Conservation (phyloP, 1,140 invertebrate species). For the Zophobas morio region DNA sequence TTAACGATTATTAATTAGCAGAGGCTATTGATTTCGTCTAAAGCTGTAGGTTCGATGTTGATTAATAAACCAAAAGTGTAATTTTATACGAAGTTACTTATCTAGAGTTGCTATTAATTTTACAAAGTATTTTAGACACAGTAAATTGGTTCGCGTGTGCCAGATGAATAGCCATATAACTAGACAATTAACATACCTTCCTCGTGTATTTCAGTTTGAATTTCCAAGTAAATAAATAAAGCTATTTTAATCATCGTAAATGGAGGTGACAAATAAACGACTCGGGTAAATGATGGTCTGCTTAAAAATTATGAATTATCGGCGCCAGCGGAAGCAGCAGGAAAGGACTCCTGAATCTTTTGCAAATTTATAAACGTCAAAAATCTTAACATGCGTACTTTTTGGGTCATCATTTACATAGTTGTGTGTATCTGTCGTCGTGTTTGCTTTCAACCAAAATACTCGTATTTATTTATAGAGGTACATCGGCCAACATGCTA, state of each 20-base stretch:
- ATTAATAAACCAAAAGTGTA: constrained; percentile 21
- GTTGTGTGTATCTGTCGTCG: constrained; percentile 11
- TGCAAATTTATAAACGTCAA: constrained; percentile 33
- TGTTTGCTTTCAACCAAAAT: constrained; percentile 44
- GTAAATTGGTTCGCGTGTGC: not conserved
- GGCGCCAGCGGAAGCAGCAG: constrained; percentile 23
- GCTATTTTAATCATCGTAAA: constrained; percentile 15
- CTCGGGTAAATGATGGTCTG: constrained; percentile 25
- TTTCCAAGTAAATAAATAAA: constrained; percentile 20
- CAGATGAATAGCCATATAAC: constrained; percentile 21
- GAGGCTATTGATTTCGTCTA: constrained; percentile 18
- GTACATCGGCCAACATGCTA: constrained; percentile 2
- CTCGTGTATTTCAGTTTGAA: not conserved
- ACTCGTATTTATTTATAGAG: constrained; percentile 42
- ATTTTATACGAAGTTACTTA: not conserved
- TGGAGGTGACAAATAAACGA: constrained; percentile 16
- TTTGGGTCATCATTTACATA: constrained; percentile 34
- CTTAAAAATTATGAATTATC: constrained; percentile 37
- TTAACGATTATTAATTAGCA: constrained; percentile 38
- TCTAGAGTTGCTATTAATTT: not conserved
- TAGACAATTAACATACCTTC: constrained; percentile 25
- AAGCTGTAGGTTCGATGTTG: constrained; percentile 3
- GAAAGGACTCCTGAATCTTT: constrained; percentile 19
- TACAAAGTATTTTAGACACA: not conserved
- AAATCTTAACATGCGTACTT: constrained; percentile 19